These are phyloP conservation scores for Clostera curtula DNA, from an alignment of 2,888 invertebrate species.

Conservation along the genomic window DNA sequence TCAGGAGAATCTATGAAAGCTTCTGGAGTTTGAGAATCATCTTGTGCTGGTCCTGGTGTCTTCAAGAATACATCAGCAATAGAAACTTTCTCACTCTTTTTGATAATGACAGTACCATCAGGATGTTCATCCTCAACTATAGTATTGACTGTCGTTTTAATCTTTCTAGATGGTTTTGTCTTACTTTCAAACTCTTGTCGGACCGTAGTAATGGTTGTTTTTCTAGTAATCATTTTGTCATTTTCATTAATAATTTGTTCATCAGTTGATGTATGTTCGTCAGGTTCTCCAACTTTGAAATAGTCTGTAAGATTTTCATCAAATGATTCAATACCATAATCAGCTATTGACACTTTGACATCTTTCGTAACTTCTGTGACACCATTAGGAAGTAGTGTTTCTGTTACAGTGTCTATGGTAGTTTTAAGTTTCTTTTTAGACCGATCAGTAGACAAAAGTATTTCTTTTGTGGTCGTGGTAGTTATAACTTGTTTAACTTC, in stretches of 20 bases:
- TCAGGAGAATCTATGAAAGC: constrained; percentile 45
- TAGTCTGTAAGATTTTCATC: constrained; percentile 50
- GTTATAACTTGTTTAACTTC: constrained; percentile 49
- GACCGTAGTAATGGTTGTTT: constrained; percentile 47
- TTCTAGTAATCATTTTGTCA: constrained; percentile 42
- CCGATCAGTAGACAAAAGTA: constrained; percentile 34
- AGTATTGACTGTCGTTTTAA: constrained; percentile 49
- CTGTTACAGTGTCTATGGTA: constrained; percentile 49
- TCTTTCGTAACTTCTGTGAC: constrained; percentile 57
- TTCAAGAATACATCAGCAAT: constrained; percentile 48
- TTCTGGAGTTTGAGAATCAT: constrained; percentile 31
- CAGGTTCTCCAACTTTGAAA: constrained; percentile 37
- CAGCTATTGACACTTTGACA: constrained; percentile 53
- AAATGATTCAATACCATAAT: constrained; percentile 41
- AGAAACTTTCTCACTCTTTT: constrained; percentile 59
- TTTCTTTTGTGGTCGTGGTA: constrained; percentile 56
- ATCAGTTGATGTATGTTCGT: constrained; percentile 36
- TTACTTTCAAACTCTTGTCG: constrained; percentile 50
- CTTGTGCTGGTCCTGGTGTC: constrained; percentile 21
- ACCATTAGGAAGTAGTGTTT: constrained; percentile 49
- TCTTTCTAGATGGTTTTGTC: constrained; percentile 38
- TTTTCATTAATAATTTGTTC: constrained; percentile 40
- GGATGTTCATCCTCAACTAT: constrained; percentile 55
- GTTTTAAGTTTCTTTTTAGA: constrained; percentile 51
- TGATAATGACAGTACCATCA: constrained; percentile 56